Conservation (phyloP, 2,113 vertebrate genomes). For the Butorides virescens region DNA sequence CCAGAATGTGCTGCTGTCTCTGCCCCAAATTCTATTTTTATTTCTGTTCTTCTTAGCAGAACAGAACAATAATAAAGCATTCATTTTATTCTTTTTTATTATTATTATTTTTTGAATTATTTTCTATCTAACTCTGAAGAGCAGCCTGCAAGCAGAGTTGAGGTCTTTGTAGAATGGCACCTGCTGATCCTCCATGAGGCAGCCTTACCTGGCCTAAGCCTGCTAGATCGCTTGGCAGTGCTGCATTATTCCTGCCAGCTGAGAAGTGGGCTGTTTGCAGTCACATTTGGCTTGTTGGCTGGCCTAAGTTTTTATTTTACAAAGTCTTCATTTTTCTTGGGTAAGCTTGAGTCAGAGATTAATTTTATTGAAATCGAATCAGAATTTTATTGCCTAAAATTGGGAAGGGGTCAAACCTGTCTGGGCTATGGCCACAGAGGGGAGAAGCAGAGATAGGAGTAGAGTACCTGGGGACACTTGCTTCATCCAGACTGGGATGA, state of each 20-base stretch:
- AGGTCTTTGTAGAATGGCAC: background rate
- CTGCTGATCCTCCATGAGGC: background rate
- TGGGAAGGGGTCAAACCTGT: fast-evolving
- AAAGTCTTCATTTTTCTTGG: background rate
- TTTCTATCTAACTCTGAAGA: background rate
- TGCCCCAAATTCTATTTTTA: constrained; percentile 41
- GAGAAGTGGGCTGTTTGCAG: background rate
- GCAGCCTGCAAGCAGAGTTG: background rate
- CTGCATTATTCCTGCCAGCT: background rate
- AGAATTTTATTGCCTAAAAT: background rate
- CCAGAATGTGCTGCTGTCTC: background rate
- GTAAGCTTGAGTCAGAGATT: background rate
- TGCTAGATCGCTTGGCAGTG: background rate
- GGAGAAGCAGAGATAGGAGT: background rate
- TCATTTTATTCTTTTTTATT: background rate
- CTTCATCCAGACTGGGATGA: background rate
- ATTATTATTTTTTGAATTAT: background rate
- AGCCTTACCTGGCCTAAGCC: background rate
- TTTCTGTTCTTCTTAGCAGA: background rate
- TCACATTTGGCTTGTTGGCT: background rate
- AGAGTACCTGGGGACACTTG: background rate
- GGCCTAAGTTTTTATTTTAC: background rate
- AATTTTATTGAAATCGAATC: background rate
- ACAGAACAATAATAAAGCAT: constrained; percentile 26
- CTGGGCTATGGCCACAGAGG: background rate